Percentiles rank a stretch among this genome's conserved stretches.
Conservation (phyloP, 53 echinoderm and acorn worm species). For the Patiria pectinifera region DNA sequence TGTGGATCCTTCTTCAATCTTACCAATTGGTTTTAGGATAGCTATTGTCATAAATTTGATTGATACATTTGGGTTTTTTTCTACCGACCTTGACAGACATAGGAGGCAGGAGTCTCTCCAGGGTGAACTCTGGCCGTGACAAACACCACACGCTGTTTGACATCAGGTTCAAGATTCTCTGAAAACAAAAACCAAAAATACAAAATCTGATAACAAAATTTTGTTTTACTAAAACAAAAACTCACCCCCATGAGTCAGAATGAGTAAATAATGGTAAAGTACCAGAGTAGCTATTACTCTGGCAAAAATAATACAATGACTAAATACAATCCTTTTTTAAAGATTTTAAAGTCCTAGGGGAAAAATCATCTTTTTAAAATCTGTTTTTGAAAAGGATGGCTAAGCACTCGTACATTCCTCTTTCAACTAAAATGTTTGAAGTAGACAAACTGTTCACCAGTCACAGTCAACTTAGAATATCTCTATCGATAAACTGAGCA, state of each 20-base stretch:
- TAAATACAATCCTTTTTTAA: not conserved
- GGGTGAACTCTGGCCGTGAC: slow-evolving; percentile 96
- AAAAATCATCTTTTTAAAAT: too few species aligned
- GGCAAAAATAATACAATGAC: not conserved
- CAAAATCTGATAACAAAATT: too few species aligned
- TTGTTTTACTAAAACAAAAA: too few species aligned
- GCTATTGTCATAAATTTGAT: too few species aligned
- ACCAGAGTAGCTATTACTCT: too few species aligned
- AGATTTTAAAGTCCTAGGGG: not conserved
- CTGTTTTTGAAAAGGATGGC: too few species aligned
- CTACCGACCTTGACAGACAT: slow-evolving; percentile 93
- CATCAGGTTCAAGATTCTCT: slow-evolving; percentile 85
- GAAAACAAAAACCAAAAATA: not conserved
- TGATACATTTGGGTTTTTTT: too few species aligned
- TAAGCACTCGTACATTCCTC: too few species aligned
- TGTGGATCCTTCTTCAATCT: not conserved
- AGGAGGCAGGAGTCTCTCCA: slow-evolving; percentile 97
- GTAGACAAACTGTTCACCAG: not conserved
- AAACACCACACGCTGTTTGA: slow-evolving; percentile 82
- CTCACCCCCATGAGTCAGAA: too few species aligned
- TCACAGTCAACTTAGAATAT: not conserved
- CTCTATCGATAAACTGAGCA: slow-evolving; percentile 2
- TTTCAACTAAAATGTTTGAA: not conserved
- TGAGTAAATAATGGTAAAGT: too few species aligned
- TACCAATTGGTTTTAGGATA: not conserved